Evolutionary conservation across 2,797 vertebrate genomes (phyloP).

Genomic region (Poecilia picta): DNA sequence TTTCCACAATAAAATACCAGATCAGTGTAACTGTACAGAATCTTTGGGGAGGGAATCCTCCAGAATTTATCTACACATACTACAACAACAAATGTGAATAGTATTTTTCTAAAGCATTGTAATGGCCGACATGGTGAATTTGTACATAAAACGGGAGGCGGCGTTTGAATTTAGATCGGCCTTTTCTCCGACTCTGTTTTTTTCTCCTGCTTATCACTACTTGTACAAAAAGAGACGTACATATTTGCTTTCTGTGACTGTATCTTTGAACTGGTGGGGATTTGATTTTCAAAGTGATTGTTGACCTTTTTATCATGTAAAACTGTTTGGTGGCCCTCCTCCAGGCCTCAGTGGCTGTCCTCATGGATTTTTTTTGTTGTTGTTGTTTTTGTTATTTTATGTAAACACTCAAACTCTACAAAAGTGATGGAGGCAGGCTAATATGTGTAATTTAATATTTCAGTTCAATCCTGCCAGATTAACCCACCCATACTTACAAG

Average conservation of each 20-base stretch:
- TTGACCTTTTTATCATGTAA: conserved; percentile 55
- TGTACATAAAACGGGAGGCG: conserved; percentile 90
- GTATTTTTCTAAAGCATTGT: conserved; percentile 99
- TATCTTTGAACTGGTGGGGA: conserved; percentile 80
- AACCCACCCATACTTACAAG: conserved; percentile 3
- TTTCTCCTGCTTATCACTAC: conserved; percentile 81
- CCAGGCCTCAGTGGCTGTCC: conserved; percentile 81
- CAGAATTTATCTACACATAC: conserved; percentile 74
- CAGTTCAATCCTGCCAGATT: background rate
- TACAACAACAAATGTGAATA: conserved; percentile 96
- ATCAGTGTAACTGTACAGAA: conserved; percentile 74
- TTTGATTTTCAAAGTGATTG: conserved; percentile 82
- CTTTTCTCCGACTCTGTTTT: conserved; percentile 76
- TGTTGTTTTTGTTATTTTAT: conserved; percentile 25
- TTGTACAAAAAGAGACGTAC: conserved; percentile 67
- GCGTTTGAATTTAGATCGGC: conserved; percentile 78
- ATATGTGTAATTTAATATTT: background rate
- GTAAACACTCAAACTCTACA: conserved; percentile 36
- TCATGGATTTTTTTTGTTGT: conserved; percentile 75
- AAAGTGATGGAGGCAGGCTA: conserved; percentile 2
- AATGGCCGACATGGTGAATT: conserved; percentile 85
- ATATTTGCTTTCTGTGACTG: conserved; percentile 88
- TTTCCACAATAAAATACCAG: conserved; percentile 42
- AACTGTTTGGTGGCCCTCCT: conserved; percentile 66
- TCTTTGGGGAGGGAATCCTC: conserved; percentile 58